Evolutionary conservation across 35 echinoderm and acorn worm genomes (phyloP), one percentile per base, ranked within the genome.

Genomic region (Hemicentrotus pulcherrimus): DNA sequence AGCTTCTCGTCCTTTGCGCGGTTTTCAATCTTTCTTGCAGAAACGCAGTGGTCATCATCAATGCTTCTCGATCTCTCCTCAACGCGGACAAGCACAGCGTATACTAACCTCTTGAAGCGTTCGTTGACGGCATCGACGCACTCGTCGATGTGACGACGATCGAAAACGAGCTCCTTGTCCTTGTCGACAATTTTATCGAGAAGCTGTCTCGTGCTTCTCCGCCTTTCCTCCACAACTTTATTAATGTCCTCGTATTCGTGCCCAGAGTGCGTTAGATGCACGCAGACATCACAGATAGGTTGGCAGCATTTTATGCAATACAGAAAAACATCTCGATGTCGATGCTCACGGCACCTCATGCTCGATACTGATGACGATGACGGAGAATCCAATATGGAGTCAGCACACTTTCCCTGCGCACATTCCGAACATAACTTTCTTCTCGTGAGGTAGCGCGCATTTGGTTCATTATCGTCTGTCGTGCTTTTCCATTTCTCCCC

Each of bases 281-380:
- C 91, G 12, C 91, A 93, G 7, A 93, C 91, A 28, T 93, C 91
- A 93, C 91, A 93, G 12, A 93, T 93, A 24, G 91, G 91, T 28
- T 58, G 91, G 32, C 91, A 9, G 48, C 91, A 93, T 48, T 93
- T 93, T 15, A 93, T 3, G 48, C 91, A 93, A 31, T 28, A 93
- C 11, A 93, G 48, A 31, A 93, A 46, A 58, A 93, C 28, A 48
- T 93, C 91, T 1, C 91, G 91, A 93, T 93, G 91, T 47, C 91
- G 91, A 58, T 93, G 91, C 91, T 93, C 91, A 47, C 45, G 8
- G 91, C 91, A 93, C 11, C 46, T 47, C 65, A 78, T 22, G 65
- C 19, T 78, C 48, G 32, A 93, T 12, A 16, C 5, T 12, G 91
- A 58, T 16, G 91, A 46, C 46, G 91, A 48, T n/a, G 91, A 52